phyloP scores from a whole-genome alignment of 2,888 invertebrate genomes.

The Pollenia labialis region DNA sequence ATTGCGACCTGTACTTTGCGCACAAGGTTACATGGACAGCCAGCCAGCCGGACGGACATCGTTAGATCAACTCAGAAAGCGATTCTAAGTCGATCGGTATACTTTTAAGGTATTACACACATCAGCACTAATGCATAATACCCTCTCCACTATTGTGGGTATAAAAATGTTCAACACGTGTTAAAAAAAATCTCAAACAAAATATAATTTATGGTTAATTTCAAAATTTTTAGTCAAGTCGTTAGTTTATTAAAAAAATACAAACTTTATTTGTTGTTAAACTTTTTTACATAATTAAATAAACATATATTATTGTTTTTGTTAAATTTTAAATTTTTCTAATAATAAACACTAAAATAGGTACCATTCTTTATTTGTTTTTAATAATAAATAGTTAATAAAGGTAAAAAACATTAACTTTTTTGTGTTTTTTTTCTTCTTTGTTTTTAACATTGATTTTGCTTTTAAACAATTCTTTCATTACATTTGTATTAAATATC shows the following conservation, averaged over 20 bases:
- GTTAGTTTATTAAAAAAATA: conserved; percentile 74
- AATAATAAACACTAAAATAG: conserved; percentile 74
- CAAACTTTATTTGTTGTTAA: conserved; percentile 73
- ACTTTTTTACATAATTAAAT: conserved; percentile 68
- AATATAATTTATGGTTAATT: background rate
- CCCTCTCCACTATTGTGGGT: too few species aligned
- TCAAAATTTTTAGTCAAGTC: background rate
- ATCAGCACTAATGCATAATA: too few species aligned
- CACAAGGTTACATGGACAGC: too few species aligned
- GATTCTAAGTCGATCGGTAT: too few species aligned
- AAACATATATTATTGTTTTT: conserved; percentile 62
- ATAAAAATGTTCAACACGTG: background rate
- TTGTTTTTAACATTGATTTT: conserved; percentile 59
- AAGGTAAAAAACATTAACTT: conserved; percentile 73
- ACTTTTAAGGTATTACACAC: too few species aligned
- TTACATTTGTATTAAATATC: conserved; percentile 58
- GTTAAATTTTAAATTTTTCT: conserved; percentile 59
- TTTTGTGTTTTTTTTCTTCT: conserved; percentile 48
- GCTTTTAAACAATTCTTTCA: conserved; percentile 63
- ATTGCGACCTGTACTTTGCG: too few species aligned
- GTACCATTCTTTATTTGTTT: conserved; percentile 69
- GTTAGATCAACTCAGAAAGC: too few species aligned
- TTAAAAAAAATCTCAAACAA: background rate
- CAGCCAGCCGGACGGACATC: too few species aligned
- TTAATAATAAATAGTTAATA: conserved; percentile 63